Conservation (phyloP, 1,140 invertebrate genomes). For the Drosophila jambulina region DNA sequence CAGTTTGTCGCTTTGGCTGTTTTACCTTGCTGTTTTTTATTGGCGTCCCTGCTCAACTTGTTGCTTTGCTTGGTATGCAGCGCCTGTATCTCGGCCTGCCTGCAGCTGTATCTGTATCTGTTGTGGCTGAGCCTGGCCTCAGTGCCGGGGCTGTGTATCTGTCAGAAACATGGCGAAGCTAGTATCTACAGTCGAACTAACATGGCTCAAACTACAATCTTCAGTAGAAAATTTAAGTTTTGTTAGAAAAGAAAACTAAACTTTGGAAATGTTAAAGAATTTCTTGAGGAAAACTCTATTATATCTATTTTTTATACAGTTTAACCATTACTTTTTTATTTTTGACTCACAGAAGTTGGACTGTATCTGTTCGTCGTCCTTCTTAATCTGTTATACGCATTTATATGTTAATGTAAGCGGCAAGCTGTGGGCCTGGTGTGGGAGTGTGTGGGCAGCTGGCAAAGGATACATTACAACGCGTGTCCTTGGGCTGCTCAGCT, state of each 20-base stretch:
- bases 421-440: conserved; percentile 8
- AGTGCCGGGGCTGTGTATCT: conserved; percentile 34
- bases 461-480: conserved; percentile 47
- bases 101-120: conserved; percentile 38
- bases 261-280: not conserved
- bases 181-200: conserved; percentile 35
- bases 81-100: conserved; percentile 40
- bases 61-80: conserved; percentile 67
- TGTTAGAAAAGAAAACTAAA: no score
- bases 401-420: conserved; percentile 71
- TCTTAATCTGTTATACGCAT: conserved; percentile 65
- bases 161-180: conserved; percentile 58
- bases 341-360: conserved; percentile 9
- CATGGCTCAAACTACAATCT: not conserved
- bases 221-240: not conserved
- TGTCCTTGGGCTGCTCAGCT: conserved; percentile 43
- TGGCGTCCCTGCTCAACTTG: conserved; percentile 57
- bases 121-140: conserved; percentile 6
- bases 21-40: conserved; percentile 34
- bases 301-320: not conserved
- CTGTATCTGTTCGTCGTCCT: conserved; percentile 18
- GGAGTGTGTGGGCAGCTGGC: not conserved
- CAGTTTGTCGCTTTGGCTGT: conserved; percentile 58
- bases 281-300: not conserved
- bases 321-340: not conserved